These are phyloP conservation scores for Clusia tigrina DNA, from an alignment of 2,888 invertebrate genomes.

Conservation along the genomic window DNA sequence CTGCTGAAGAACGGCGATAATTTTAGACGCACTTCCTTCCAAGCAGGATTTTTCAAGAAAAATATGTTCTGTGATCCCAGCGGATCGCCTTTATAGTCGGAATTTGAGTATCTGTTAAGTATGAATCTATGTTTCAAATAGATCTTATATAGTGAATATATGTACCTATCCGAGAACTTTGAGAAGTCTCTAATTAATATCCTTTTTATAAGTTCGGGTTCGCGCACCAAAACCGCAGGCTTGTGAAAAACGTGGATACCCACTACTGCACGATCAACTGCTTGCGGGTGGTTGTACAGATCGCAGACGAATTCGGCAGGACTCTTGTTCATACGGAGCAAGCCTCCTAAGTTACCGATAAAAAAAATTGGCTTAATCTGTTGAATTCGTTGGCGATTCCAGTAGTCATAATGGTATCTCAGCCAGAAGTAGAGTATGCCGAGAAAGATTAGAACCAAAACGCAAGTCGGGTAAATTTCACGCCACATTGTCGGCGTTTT, in stretches of 20 bases:
- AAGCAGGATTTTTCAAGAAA: conserved; percentile 64
- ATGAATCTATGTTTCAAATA: too few relatives aligned
- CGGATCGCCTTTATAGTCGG: conserved; percentile 59
- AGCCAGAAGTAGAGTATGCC: conserved; percentile 36
- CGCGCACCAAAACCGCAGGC: conserved; percentile 63
- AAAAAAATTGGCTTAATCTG: conserved; percentile 59
- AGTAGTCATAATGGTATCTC: conserved; percentile 48
- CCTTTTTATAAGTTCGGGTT: conserved; percentile 64
- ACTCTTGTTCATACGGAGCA: conserved; percentile 54
- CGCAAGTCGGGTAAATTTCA: too few relatives aligned
- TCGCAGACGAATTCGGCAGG: conserved; percentile 56
- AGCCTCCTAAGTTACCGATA: conserved; percentile 63
- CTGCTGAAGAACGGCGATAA: conserved; percentile 66
- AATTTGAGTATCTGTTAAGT: conserved; percentile 50
- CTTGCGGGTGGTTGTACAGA: conserved; percentile 58
- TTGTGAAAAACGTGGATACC: conserved; percentile 65
- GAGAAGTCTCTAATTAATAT: conserved; percentile 66
- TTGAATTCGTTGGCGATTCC: conserved; percentile 56
- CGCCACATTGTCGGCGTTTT: conserved; percentile 28
- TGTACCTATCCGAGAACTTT: conserved; percentile 61
- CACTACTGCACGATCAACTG: conserved; percentile 52
- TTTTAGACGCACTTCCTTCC: conserved; percentile 65
- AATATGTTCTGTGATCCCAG: conserved; percentile 65
- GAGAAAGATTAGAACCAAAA: conserved; percentile 31
- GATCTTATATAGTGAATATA: neutral